Conservation (phyloP, 2,113 vertebrate genomes). For the Melanocharis versteri region DNA sequence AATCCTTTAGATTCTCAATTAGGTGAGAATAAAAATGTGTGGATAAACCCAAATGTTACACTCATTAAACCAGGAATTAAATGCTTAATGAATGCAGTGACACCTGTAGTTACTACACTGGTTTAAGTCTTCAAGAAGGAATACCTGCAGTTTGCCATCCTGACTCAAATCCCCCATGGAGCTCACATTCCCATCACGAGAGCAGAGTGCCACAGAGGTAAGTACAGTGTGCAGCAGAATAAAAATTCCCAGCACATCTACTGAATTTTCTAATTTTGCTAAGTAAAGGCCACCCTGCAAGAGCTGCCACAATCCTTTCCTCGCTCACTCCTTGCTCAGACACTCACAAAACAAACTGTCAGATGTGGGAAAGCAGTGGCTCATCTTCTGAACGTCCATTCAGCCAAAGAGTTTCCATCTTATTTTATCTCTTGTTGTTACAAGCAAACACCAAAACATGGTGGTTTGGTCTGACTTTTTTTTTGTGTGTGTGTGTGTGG, state of each 20-base stretch:
- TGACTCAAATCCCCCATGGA: background rate
- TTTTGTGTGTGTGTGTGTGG: too few relatives aligned
- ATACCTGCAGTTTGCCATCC: background rate
- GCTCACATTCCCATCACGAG: background rate
- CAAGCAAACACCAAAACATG: background rate
- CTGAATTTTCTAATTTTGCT: background rate
- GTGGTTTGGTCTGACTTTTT: fast-evolving
- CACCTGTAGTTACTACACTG: background rate
- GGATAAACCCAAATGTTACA: background rate
- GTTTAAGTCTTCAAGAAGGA: background rate
- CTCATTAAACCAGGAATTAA: background rate
- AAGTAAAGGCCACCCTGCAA: background rate
- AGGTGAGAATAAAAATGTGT: background rate
- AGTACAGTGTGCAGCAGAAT: background rate
- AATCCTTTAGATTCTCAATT: background rate
- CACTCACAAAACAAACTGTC: background rate
- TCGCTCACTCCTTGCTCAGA: fast-evolving
- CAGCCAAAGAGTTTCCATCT: background rate
- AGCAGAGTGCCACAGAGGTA: background rate
- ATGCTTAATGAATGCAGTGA: background rate
- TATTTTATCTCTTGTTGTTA: background rate
- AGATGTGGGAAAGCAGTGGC: background rate
- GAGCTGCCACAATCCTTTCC: background rate
- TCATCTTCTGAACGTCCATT: background rate
- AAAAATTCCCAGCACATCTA: background rate